Evolutionary conservation across 2,888 invertebrate species (phyloP).

Genomic region (Oxystoma pomonae): DNA sequence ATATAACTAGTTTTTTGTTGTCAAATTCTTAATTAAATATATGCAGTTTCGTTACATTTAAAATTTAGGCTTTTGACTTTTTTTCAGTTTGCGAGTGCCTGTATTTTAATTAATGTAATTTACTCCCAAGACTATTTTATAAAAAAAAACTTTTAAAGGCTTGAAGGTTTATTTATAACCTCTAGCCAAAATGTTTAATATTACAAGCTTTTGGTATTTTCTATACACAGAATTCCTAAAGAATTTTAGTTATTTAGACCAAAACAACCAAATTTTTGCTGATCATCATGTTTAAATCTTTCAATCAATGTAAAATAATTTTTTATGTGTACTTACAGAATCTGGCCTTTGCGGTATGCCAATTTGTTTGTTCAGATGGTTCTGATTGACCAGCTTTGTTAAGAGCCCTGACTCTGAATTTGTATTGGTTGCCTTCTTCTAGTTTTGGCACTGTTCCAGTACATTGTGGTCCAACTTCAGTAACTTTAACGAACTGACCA

Average conservation of each 20-base stretch:
- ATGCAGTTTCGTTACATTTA: no score
- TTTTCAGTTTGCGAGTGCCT: no score
- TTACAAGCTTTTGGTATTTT: constrained; percentile 12
- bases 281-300: no score
- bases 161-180: no score
- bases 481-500: constrained; percentile 79
- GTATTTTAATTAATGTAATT: no score
- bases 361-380: constrained; percentile 87
- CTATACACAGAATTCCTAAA: no score
- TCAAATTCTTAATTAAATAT: no score
- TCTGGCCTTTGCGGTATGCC: constrained; percentile 85
- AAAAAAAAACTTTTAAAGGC: no score
- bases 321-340: constrained; percentile 81
- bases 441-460: constrained; percentile 85
- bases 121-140: no score
- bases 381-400: constrained; percentile 95
- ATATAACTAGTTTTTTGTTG: not conserved
- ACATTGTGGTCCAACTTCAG: constrained; percentile 80
- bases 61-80: no score
- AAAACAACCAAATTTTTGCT: no score
- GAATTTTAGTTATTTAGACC: no score
- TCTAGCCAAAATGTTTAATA: not conserved
- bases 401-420: constrained; percentile 89
- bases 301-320: not conserved
- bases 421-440: constrained; percentile 93